phyloP scores from a whole-genome alignment of 2,113 vertebrate genomes.

The Callipepla squamata region DNA sequence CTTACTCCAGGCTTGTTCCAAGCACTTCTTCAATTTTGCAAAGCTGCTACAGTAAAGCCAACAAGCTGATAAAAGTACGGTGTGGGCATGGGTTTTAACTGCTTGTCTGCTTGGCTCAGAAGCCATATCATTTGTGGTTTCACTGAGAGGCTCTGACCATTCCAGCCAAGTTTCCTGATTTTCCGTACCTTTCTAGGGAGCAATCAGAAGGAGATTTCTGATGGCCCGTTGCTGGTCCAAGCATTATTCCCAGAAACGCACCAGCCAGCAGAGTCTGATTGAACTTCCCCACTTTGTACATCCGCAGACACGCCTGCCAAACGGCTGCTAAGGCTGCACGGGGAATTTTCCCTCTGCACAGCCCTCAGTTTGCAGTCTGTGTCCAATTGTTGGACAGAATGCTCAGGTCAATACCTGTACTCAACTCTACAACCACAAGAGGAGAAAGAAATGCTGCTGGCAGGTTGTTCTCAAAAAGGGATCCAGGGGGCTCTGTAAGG shows the following conservation, averaged over 20 bases:
- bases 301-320: background rate
- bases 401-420: background rate
- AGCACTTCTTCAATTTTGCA: background rate
- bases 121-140: background rate
- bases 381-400: background rate
- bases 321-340: background rate
- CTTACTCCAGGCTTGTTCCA: background rate
- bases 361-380: fast-evolving
- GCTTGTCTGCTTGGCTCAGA: background rate
- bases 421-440: background rate
- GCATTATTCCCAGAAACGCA: background rate
- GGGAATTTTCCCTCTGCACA: background rate
- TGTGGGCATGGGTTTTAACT: background rate
- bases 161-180: background rate
- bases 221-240: background rate
- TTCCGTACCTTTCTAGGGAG: background rate
- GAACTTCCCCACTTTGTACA: background rate
- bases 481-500: background rate
- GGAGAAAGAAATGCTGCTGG: background rate
- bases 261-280: background rate
- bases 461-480: background rate
- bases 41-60: background rate
- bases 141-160: background rate
- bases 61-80: background rate
- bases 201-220: background rate